Base-by-base conservation (phyloP, 2,113 vertebrate species). In the Myiozetetes cayanensis region DNA sequence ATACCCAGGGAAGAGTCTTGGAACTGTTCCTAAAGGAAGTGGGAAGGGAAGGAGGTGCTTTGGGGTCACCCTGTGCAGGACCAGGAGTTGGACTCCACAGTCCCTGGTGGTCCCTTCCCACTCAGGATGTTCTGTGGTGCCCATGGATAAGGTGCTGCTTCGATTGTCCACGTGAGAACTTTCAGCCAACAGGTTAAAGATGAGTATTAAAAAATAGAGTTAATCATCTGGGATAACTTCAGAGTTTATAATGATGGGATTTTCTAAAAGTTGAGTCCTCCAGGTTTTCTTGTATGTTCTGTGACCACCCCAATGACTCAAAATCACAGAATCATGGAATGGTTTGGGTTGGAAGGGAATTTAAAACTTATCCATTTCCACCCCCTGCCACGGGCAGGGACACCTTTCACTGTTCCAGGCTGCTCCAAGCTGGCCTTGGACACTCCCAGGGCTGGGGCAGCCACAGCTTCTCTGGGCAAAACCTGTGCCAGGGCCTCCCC, bases 21-120 rank as follows among this genome's bases (percentile, higher is more conserved):
- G 62, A 93, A 72, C 83, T 95, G 94, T 37, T 84, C 31, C 91
- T 62, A 28, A 84, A 61, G 86, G 93, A 87, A 91, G 78, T 39
- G 89, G 93, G 87, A 86, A 96, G 87, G 88, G 91, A 94, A 98
- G 68, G 15, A 78, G 68, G 15, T 0, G 59, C 18, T 37, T 28
- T 41, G 61, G 87, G 77, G 77, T 39, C 5, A 52, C 23, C 37
- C 77, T 59, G 59, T 50, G 49, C 66, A 39, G 39, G 37, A 39
- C 50, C 59, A 71, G 30, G 35, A 17, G 8, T 2, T 41, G 55
- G 35, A 21, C 3, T 18, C 22, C 20, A 3, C 1, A 1, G 33
- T 11, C 44, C 33, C 43, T 44, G 76, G 0, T 59, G 50, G 37
- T 16, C 25, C 19, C 9, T 1, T 19, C 52, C 86, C 24, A 33